phyloP scores from a whole-genome alignment of 1,140 invertebrate species.

The Aphelenchoides besseyi region DNA sequence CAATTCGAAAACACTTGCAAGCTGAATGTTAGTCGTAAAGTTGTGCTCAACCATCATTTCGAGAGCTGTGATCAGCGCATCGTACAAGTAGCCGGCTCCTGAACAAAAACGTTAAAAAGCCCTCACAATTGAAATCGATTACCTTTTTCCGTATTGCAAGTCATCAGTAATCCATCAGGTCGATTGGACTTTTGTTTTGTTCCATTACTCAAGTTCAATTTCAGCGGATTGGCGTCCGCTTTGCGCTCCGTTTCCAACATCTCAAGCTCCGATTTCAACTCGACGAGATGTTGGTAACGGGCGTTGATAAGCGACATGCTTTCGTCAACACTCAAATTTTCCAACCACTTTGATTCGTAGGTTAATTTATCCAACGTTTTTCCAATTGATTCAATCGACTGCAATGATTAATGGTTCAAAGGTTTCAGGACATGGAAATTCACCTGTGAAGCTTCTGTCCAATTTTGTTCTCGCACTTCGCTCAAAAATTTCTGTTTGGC shows the following conservation, averaged over 20 bases:
- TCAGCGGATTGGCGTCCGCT: background rate
- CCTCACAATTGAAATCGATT: constrained; percentile 3
- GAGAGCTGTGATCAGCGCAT: constrained; percentile 73
- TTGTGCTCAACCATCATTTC: constrained; percentile 80
- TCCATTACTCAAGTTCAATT: constrained; percentile 14
- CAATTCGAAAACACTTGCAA: constrained; percentile 80
- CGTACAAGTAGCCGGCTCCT: constrained; percentile 34
- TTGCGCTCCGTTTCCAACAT: constrained; percentile 17
- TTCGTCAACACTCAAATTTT: background rate
- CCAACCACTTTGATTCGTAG: constrained; percentile 5
- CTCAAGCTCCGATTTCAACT: constrained; percentile 15
- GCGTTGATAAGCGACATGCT: constrained; percentile 16
- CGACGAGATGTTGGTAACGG: constrained; percentile 15
- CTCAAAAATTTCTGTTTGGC: constrained; percentile 19
- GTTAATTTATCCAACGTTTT: background rate
- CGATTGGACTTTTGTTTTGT: background rate
- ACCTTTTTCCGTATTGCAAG: constrained; percentile 27
- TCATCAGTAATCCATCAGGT: constrained; percentile 30
- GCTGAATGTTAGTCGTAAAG: constrained; percentile 79
- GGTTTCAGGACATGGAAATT: constrained; percentile 10
- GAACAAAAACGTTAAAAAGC: constrained; percentile 19
- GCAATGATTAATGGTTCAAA: background rate
- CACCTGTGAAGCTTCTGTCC: constrained; percentile 13
- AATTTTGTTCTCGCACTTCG: constrained; percentile 5
- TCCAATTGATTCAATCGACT: background rate